A percentile compares a stretch with the other conserved stretches of the same genome.
These are phyloP conservation scores for Ciconia maguari DNA, from an alignment of 2,113 vertebrate species.

Conservation along the genomic window DNA sequence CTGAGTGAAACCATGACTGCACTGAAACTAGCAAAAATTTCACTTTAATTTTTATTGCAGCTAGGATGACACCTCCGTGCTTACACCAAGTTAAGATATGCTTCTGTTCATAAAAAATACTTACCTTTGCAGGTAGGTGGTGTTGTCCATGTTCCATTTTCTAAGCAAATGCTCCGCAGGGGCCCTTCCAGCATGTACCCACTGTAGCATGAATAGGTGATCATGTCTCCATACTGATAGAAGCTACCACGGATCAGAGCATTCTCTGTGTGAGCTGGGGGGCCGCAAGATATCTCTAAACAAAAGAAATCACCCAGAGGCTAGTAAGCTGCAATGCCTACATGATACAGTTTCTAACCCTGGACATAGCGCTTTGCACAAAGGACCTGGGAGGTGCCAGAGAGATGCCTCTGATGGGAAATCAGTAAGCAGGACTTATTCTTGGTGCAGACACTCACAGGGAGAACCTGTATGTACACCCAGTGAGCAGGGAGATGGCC, in stretches of 20 bases:
- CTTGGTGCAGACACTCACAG: neutral
- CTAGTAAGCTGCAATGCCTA: neutral
- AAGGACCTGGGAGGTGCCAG: neutral
- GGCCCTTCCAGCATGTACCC: conserved; percentile 92
- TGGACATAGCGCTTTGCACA: fast-evolving
- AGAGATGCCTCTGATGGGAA: neutral
- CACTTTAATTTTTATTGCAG: neutral
- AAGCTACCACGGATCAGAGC: conserved; percentile 86
- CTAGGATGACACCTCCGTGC: neutral
- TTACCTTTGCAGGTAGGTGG: conserved; percentile 92
- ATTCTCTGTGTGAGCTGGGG: conserved; percentile 84
- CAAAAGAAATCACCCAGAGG: conserved; percentile 28
- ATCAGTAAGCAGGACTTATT: neutral
- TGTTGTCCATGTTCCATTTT: conserved; percentile 92
- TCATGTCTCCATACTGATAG: conserved; percentile 92
- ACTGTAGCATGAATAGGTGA: conserved; percentile 92
- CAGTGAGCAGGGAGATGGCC: neutral
- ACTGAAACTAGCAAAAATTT: neutral
- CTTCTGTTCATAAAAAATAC: neutral
- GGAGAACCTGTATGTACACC: neutral
- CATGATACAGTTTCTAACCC: neutral
- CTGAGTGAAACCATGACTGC: neutral
- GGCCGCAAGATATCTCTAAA: conserved; percentile 92
- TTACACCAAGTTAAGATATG: neutral
- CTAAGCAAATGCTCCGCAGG: conserved; percentile 87